These are phyloP conservation scores for Limnodromus scolopaceus DNA, from an alignment of 2,797 vertebrate species.

Conservation along the genomic window DNA sequence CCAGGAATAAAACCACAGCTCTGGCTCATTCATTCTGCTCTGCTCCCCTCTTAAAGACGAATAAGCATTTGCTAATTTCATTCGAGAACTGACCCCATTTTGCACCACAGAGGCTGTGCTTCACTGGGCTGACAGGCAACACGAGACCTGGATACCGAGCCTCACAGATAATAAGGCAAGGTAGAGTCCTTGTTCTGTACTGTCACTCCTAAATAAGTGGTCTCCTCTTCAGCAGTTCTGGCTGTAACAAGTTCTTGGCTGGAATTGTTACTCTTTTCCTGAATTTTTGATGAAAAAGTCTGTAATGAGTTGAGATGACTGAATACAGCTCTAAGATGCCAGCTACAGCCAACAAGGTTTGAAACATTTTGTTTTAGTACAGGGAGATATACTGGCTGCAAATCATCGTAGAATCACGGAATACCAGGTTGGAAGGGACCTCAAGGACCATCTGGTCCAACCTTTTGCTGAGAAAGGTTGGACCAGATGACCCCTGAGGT, in stretches of 20 bases:
- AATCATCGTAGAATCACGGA: not conserved
- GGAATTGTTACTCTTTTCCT: not conserved
- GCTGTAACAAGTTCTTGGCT: not conserved
- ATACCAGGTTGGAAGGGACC: too few species aligned
- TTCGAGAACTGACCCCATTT: not conserved
- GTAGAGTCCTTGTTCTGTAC: not conserved
- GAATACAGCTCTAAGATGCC: not conserved
- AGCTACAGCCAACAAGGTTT: not conserved
- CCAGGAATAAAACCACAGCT: not conserved
- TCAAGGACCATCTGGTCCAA: not conserved
- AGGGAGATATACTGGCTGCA: not conserved
- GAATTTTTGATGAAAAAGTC: not conserved
- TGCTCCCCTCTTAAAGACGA: not conserved
- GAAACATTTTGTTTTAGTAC: not conserved
- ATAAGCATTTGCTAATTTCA: not conserved
- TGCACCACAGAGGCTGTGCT: fast-evolving
- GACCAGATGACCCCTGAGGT: not conserved
- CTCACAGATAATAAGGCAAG: not conserved
- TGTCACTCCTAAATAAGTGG: not conserved
- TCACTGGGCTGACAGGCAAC: not conserved
- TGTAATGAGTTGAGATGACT: not conserved
- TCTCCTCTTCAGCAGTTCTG: not conserved
- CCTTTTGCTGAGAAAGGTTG: not conserved
- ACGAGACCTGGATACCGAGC: not conserved
- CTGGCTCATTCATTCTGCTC: not conserved